A percentile compares a stretch with the other conserved stretches of the same genome.
Conservation (phyloP, 2,113 vertebrate genomes). For the Brevimyrus niger region DNA sequence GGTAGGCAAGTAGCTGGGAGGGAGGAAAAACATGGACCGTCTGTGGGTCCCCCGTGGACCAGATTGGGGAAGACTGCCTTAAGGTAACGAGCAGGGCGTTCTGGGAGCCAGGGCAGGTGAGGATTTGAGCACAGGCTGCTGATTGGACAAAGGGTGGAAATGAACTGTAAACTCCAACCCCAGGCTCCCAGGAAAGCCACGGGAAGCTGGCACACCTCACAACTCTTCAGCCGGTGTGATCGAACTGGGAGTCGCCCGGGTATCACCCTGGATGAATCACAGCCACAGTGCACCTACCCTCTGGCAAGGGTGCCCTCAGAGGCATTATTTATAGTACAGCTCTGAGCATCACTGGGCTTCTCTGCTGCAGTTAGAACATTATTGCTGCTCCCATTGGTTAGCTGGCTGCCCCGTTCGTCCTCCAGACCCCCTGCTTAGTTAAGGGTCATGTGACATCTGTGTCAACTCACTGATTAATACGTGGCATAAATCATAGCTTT, state of each 20-base stretch:
- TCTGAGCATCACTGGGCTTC: not conserved
- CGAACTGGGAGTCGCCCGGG: not conserved
- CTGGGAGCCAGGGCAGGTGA: not conserved
- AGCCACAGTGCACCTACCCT: not conserved
- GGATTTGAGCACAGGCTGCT: not conserved
- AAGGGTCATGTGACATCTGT: not conserved
- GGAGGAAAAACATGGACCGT: not conserved
- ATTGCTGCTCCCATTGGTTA: not conserved
- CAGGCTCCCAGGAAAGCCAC: not conserved
- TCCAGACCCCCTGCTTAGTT: not conserved
- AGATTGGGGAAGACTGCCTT: not conserved
- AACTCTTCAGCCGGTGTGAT: not conserved
- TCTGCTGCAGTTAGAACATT: not conserved
- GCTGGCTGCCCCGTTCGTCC: not conserved
- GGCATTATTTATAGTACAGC: not conserved
- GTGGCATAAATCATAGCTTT: not conserved
- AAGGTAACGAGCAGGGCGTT: not conserved
- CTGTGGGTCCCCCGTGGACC: not conserved
- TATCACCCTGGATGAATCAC: conserved; percentile 1
- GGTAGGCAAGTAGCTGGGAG: not conserved
- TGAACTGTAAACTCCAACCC: not conserved
- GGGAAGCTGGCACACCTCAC: not conserved
- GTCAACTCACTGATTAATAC: no score
- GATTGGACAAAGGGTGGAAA: not conserved
- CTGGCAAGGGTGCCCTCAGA: not conserved